Conservation (phyloP, 2,888 invertebrate genomes). For the Lamellibrachia satsuma region DNA sequence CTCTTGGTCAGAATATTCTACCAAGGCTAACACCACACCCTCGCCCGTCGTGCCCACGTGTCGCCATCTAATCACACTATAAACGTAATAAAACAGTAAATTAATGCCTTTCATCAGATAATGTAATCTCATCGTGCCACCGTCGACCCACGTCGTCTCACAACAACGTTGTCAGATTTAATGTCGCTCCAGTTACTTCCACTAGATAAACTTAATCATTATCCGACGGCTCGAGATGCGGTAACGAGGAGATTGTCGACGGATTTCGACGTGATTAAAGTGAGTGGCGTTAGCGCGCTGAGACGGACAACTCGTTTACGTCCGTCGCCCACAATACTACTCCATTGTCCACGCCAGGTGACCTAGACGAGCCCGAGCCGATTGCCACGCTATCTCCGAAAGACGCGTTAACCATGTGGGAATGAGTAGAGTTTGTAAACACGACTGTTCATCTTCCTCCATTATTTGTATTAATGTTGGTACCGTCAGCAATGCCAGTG, state of each 20-base stretch:
- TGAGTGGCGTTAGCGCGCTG: not conserved
- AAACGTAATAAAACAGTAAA: slow-evolving; percentile 1
- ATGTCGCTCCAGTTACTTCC: not conserved
- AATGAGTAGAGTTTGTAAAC: not conserved
- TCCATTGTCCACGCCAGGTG: not conserved
- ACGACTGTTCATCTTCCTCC: not conserved
- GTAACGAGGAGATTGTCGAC: not conserved
- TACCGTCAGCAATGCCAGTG: not conserved
- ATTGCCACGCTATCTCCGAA: not conserved
- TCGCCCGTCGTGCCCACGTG: not conserved
- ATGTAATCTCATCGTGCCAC: not conserved
- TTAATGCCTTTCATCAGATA: not conserved
- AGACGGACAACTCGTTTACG: slow-evolving; percentile 12
- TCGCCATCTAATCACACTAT: not conserved
- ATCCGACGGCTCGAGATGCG: not conserved
- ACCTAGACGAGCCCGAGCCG: not conserved
- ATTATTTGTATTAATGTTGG: not conserved
- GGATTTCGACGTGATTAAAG: slow-evolving; percentile 12
- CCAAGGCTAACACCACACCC: not conserved
- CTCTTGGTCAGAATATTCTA: not conserved
- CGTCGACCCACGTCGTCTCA: too few species aligned
- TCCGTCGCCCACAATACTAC: not conserved
- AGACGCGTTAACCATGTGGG: not conserved
- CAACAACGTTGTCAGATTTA: not conserved
- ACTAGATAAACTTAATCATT: slow-evolving; percentile 5